These are phyloP conservation scores for Monarcha castaneiventris DNA, from an alignment of 2,113 vertebrate species.

Conservation along the genomic window DNA sequence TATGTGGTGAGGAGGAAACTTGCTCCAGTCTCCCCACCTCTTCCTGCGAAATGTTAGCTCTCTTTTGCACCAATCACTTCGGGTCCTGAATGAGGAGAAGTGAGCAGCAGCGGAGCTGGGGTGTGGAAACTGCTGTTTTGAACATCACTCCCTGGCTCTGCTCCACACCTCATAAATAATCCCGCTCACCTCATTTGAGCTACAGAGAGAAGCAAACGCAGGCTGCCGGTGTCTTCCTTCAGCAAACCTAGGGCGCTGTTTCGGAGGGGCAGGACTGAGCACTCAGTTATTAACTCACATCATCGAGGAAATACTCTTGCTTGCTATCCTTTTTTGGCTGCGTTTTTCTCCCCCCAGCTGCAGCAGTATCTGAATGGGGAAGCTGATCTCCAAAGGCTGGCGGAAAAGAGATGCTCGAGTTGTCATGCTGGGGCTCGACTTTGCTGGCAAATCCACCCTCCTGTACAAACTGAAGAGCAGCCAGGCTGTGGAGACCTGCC, in stretches of 20 bases:
- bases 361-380: constrained; percentile 52
- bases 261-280: neutral
- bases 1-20: neutral
- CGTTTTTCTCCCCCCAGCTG: neutral
- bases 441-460: constrained; percentile 73
- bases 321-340: neutral
- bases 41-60: constrained; percentile 5
- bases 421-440: constrained; percentile 74
- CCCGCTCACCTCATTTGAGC: neutral
- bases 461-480: constrained; percentile 77
- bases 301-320: neutral
- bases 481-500: constrained; percentile 78
- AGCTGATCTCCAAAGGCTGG: constrained; percentile 59
- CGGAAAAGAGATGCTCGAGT: constrained; percentile 56
- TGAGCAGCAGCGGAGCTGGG: neutral
- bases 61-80: neutral
- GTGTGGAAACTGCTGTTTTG: neutral
- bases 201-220: neutral
- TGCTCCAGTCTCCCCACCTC: neutral
- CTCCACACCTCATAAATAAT: neutral
- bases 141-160: neutral
- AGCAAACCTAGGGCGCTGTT: neutral
- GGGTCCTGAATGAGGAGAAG: neutral
- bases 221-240: neutral
- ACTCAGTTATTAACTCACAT: neutral